These are phyloP conservation scores for Pemphigus obesinymphae DNA, from an alignment of 1,140 invertebrate genomes.

Conservation along the genomic window DNA sequence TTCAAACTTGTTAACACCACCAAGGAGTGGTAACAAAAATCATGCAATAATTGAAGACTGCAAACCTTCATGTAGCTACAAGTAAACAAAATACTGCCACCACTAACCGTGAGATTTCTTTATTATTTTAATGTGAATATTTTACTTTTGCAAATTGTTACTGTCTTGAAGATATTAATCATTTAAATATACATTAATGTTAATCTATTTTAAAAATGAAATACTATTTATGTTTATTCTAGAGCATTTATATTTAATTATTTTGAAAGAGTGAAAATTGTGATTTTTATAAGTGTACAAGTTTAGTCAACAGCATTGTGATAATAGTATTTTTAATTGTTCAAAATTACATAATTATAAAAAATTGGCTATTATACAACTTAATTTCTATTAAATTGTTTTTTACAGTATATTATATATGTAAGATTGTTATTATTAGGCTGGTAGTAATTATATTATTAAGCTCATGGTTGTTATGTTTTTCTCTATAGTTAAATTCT, in stretches of 20 bases:
- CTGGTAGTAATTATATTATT: neutral
- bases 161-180: constrained; percentile 1
- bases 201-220: constrained; percentile 2
- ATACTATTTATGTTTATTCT: neutral
- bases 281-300: too few species aligned
- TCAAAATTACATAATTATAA: neutral
- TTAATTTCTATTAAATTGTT: neutral
- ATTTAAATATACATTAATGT: constrained; percentile 36
- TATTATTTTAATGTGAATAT: neutral
- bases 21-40: constrained; percentile 32
- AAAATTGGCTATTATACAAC: neutral
- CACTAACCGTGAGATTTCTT: neutral
- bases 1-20: constrained; percentile 23
- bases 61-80: constrained; percentile 32
- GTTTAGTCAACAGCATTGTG: too few species aligned
- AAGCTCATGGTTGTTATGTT: too few species aligned
- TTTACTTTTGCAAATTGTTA: neutral
- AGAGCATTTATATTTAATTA: neutral
- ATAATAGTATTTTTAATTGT: neutral
- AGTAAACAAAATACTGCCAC: too few species aligned
- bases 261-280: too few species aligned
- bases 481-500: too few species aligned
- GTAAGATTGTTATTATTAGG: too few species aligned
- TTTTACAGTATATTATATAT: constrained; percentile 1
- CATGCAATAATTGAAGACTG: constrained; percentile 1